Evolutionary conservation across 2,797 vertebrate genomes (phyloP), one percentile per base, ranked within the genome.

Genomic region (Micromesistius poutassou): DNA sequence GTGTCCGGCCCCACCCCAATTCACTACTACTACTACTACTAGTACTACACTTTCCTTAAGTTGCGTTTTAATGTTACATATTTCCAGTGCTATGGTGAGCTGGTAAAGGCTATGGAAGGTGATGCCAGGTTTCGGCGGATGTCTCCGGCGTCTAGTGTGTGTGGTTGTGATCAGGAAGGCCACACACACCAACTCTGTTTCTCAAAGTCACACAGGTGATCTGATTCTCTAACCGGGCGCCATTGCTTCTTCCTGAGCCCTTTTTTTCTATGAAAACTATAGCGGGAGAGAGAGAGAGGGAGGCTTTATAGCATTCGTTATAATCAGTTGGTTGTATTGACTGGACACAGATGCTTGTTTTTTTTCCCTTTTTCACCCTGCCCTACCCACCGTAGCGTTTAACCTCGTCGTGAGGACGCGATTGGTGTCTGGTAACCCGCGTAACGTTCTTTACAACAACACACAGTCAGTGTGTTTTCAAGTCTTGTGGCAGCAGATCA

Each of bases 261-360:
- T 62, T 62, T 62, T 7, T 22, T 62, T 62, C 8, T 25, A 55
- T 22, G 46, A 55, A 62, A 62, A 62, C n/a, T n/a, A 62, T 19
- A 19, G 55, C 22, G 22, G n/a, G 55, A 62, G 55, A 62, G 16
- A 55, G 46, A 62, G 16, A 62, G 55, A 62, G 55, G 8, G 55
- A 25, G 55, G 38, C 9, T 40, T 40, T 40, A 50, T 62, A 62
- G 22, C n/a, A 19, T 62, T 62, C 55, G n/a, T 62, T 62, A 25
- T n/a, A 62, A 62, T 62, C 55, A 62, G 55, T n/a, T 62, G 55
- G 55, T 25, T 62, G 55, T 62, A n/a, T 62, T 62, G 55, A 62
- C 55, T 62, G 55, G 55, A 62, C 55, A 62, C 55, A 62, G 55
- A 62, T 62, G 55, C 55, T n/a, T n/a, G 55, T 62, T 25, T 62